Conservation (phyloP, 2,113 vertebrate genomes). For the Porphyrio hochstetteri region DNA sequence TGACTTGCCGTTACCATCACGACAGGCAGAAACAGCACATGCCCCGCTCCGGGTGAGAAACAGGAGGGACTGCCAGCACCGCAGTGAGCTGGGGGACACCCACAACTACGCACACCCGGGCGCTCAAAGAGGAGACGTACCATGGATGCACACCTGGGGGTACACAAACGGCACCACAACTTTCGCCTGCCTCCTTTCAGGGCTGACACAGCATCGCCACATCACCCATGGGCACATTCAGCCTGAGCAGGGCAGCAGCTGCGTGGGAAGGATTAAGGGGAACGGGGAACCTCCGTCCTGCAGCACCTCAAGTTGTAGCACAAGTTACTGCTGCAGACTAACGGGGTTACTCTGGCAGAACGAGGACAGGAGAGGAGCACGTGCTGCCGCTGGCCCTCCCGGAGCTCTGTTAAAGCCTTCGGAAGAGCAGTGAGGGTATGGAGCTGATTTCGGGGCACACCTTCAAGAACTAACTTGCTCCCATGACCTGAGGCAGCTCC, state of each 20-base stretch:
- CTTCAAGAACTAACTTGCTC: neutral
- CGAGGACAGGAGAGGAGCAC: fast-evolving
- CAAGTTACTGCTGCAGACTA: neutral
- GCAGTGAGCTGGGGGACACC: neutral
- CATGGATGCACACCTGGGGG: neutral
- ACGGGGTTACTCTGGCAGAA: neutral
- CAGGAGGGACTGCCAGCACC: neutral
- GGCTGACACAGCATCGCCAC: fast-evolving
- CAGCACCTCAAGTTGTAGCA: fast-evolving
- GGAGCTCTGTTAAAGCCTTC: fast-evolving
- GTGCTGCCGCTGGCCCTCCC: fast-evolving
- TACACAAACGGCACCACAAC: neutral
- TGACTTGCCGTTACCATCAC: fast-evolving
- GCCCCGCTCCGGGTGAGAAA: neutral
- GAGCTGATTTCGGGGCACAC: neutral
- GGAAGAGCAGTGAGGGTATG: neutral
- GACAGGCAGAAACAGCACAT: neutral
- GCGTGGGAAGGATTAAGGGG: neutral
- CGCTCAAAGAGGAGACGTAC: fast-evolving
- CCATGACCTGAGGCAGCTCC: fast-evolving
- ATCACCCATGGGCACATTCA: neutral
- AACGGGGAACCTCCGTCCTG: neutral
- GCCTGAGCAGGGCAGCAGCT: neutral
- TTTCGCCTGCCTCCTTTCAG: neutral
- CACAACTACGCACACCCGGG: fast-evolving